Conservation (phyloP, 1,140 invertebrate genomes). For the Marisa cornuarietis region DNA sequence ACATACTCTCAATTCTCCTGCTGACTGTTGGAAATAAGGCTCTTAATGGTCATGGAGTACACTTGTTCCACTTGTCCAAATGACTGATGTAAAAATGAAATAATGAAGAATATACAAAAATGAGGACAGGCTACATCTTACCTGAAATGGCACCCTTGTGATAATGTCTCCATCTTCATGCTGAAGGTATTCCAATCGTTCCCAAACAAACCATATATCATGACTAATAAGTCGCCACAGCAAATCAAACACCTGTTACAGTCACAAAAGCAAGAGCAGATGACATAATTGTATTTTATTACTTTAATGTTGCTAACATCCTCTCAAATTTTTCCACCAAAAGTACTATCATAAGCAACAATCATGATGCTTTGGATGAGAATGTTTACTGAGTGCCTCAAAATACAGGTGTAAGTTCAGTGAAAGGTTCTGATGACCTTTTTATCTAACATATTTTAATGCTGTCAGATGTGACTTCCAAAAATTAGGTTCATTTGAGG, state of each 20-base stretch:
- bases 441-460: too few species aligned
- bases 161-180: conserved; percentile 56
- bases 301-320: background rate
- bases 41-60: too few species aligned
- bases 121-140: conserved; percentile 22
- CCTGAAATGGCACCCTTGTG: conserved; percentile 60
- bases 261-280: background rate
- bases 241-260: conserved; percentile 60
- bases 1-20: too few species aligned
- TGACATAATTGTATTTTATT: background rate
- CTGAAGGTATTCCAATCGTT: conserved; percentile 61
- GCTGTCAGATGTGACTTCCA: too few species aligned
- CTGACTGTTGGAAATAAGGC: too few species aligned
- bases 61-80: background rate
- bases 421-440: too few species aligned
- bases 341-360: too few species aligned
- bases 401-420: too few species aligned
- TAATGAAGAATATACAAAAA: background rate
- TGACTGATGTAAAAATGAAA: background rate
- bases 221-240: conserved; percentile 62
- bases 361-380: too few species aligned
- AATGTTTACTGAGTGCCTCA: too few species aligned
- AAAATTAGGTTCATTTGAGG: too few species aligned
- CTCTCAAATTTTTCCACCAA: too few species aligned
- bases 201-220: conserved; percentile 66